These are phyloP conservation scores for Aurelia sp. DNA, from an alignment of 30 jellyfish, hydroid and myxozoan genomes.

Conservation along the genomic window DNA sequence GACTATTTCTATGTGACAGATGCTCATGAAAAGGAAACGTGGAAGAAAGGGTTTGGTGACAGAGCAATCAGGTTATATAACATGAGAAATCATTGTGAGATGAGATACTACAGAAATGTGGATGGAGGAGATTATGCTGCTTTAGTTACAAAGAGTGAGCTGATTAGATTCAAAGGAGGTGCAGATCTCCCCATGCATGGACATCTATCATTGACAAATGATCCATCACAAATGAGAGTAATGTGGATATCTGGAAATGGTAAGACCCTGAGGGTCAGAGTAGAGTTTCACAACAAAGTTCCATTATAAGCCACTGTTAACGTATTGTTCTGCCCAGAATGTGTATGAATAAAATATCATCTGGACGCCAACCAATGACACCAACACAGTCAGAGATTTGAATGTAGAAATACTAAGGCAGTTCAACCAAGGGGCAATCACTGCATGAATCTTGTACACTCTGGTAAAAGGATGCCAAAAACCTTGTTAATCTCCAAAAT, in stretches of 20 bases:
- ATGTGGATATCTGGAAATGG: slow-evolving; percentile 90
- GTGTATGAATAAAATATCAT: too few species aligned
- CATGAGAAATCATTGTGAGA: slow-evolving; percentile 67
- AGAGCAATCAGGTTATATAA: slow-evolving; percentile 61
- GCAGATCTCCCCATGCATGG: slow-evolving; percentile 77
- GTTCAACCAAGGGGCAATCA: too few species aligned
- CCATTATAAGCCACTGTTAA: too few species aligned
- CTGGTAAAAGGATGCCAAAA: too few species aligned
- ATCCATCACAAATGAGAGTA: slow-evolving; percentile 82
- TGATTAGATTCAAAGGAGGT: slow-evolving; percentile 63
- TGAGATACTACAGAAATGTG: slow-evolving; percentile 63
- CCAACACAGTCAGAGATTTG: too few species aligned
- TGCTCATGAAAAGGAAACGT: slow-evolving; percentile 36
- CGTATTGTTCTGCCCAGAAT: too few species aligned
- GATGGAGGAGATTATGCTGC: slow-evolving; percentile 55
- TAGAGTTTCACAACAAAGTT: too few species aligned
- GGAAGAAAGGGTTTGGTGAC: slow-evolving; percentile 78
- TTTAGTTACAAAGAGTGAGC: slow-evolving; percentile 67
- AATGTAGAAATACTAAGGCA: too few species aligned
- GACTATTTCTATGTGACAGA: slow-evolving; percentile 74
- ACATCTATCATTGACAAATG: slow-evolving; percentile 73
- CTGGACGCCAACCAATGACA: too few species aligned
- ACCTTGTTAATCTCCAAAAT: too few species aligned
- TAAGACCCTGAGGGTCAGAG: slow-evolving; percentile 6
- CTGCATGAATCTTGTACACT: too few species aligned